Evolutionary conservation across 2,797 vertebrate species (phyloP).

Genomic region (Trachurus trachurus): DNA sequence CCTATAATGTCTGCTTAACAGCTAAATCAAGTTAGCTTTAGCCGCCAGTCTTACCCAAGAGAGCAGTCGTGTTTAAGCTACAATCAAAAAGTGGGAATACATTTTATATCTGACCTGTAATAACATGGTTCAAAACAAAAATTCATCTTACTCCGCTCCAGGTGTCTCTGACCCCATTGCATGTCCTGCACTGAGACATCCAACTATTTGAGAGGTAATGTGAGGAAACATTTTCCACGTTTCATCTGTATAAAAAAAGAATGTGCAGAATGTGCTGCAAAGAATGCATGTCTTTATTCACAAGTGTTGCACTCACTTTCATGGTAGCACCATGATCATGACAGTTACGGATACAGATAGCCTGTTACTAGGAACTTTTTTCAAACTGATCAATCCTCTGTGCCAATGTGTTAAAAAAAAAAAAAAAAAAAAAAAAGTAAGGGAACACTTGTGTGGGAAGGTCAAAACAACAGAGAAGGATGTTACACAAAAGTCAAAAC

Average conservation of each 20-base stretch:
- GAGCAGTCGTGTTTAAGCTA: not conserved
- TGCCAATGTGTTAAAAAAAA: slow-evolving; percentile 5
- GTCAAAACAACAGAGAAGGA: slow-evolving; percentile 54
- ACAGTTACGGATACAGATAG: slow-evolving; percentile 15
- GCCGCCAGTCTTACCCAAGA: not conserved
- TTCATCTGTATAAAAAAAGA: not conserved
- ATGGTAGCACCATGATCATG: not conserved
- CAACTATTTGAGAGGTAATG: not conserved
- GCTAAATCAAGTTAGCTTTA: not conserved
- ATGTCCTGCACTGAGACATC: not conserved
- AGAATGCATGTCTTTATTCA: slow-evolving; percentile 5
- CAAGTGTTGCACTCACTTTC: slow-evolving; percentile 8
- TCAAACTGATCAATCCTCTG: slow-evolving; percentile 15
- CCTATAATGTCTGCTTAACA: not conserved
- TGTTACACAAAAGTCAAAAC: slow-evolving; percentile 61
- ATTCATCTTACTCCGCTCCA: not conserved
- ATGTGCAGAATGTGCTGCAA: too few relatives aligned
- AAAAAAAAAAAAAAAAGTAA: not conserved
- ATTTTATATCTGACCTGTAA: not conserved
- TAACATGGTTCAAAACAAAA: not conserved
- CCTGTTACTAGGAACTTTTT: slow-evolving; percentile 28
- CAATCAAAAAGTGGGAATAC: not conserved
- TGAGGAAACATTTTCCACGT: slow-evolving; percentile 8
- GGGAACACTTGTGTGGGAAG: slow-evolving; percentile 49
- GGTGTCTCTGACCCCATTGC: not conserved